phyloP scores from a whole-genome alignment of 2,888 invertebrate species.

The Drosophila birchii region DNA sequence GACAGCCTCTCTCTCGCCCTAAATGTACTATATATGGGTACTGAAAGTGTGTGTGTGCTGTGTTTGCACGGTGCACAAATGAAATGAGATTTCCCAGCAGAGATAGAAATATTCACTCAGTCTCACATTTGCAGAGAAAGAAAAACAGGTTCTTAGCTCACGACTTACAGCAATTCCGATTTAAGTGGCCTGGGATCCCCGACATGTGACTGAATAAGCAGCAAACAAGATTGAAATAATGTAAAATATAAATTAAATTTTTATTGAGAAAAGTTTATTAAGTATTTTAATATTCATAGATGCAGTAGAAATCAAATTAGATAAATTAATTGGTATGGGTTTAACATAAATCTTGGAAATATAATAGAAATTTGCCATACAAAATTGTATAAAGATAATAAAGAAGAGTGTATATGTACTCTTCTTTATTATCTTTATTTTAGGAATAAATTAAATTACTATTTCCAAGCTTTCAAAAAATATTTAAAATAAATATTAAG shows the following conservation, averaged over 20 bases:
- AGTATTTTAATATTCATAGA: not conserved
- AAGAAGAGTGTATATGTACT: no score
- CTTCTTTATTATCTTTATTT: no score
- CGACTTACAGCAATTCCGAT: not conserved
- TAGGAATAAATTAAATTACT: no score
- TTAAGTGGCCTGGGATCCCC: constrained; percentile 9
- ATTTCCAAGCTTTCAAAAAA: no score
- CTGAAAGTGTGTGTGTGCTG: constrained; percentile 20
- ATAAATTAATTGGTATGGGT: not conserved
- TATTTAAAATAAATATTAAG: no score
- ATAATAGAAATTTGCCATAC: no score
- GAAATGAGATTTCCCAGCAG: constrained; percentile 75
- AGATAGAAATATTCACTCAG: constrained; percentile 51
- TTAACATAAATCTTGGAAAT: not conserved
- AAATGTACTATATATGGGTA: not conserved
- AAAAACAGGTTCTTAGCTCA: constrained; percentile 12
- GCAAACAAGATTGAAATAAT: not conserved
- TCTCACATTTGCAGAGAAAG: constrained; percentile 17
- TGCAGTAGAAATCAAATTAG: fast-evolving
- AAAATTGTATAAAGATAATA: no score
- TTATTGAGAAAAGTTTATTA: not conserved
- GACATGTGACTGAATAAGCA: not conserved
- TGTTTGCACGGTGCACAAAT: constrained; percentile 63
- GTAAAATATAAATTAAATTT: not conserved
- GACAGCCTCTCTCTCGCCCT: constrained; percentile 11